Evolutionary conservation across 2,888 invertebrate genomes (phyloP).

Genomic region (Rhagonycha lutea): DNA sequence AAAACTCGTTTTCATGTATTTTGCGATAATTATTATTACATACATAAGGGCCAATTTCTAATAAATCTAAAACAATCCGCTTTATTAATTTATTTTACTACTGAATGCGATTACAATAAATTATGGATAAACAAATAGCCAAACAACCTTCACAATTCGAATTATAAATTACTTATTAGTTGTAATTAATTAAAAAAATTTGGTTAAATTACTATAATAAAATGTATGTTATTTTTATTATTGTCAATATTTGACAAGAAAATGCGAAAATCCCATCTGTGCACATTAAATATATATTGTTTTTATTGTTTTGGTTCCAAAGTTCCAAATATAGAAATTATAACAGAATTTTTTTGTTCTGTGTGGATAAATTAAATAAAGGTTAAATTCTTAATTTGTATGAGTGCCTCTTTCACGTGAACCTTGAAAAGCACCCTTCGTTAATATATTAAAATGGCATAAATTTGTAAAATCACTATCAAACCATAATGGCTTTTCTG

Average conservation of each 20-base stretch:
- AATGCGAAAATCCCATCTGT: background rate
- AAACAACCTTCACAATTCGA: background rate
- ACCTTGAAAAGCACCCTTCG: too few species aligned
- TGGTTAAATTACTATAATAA: background rate
- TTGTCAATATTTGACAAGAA: background rate
- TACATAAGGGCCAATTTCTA: background rate
- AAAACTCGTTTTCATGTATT: background rate
- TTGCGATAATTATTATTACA: background rate
- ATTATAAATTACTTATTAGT: background rate
- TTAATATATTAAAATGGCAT: too few species aligned
- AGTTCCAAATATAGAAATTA: background rate
- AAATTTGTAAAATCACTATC: too few species aligned
- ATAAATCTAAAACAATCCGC: background rate
- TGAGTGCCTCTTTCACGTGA: too few species aligned
- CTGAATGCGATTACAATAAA: background rate
- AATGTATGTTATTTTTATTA: too few species aligned
- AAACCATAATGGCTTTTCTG: too few species aligned
- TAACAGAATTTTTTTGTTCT: background rate
- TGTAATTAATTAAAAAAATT: background rate
- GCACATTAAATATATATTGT: too few species aligned
- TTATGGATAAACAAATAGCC: background rate
- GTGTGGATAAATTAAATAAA: background rate
- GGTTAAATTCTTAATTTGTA: too few species aligned
- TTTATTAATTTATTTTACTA: background rate
- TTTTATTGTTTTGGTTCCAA: background rate